phyloP scores from a whole-genome alignment of 2,888 invertebrate species.

The Drosophila flavopinicola region DNA sequence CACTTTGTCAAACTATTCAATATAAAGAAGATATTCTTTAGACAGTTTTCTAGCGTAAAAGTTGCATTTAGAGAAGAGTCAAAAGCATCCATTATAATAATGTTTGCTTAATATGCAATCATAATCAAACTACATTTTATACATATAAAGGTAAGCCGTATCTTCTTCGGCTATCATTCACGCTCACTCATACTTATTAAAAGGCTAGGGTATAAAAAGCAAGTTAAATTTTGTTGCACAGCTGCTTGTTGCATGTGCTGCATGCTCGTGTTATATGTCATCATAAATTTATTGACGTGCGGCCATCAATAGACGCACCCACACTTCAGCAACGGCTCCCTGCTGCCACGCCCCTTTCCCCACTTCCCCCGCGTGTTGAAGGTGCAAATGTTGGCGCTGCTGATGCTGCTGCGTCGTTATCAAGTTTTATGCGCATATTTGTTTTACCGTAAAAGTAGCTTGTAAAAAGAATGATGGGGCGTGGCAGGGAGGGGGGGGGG shows the following conservation, averaged over 20 bases:
- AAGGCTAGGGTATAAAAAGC: constrained; percentile 37
- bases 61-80: too few species aligned
- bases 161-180: not conserved
- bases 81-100: too few species aligned
- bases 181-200: not conserved
- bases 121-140: not conserved
- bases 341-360: not conserved
- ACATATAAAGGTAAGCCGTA: not conserved
- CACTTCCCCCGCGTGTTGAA: constrained; percentile 9
- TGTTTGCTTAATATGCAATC: too few species aligned
- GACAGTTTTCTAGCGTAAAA: too few species aligned
- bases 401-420: constrained; percentile 47
- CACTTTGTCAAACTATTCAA: too few species aligned
- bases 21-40: too few species aligned
- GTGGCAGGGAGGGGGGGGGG: not conserved
- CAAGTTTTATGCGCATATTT: constrained; percentile 70
- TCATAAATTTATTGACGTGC: constrained; percentile 48
- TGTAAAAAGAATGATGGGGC: constrained; percentile 14
- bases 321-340: constrained; percentile 40
- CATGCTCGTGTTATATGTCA: constrained; percentile 17
- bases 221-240: constrained; percentile 33
- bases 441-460: constrained; percentile 57
- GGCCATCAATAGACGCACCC: constrained; percentile 44
- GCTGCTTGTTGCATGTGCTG: constrained; percentile 58
- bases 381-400: constrained; percentile 54